A percentile compares a stretch with the other conserved stretches of the same genome.
These are phyloP conservation scores for Episyrphus balteatus DNA, from an alignment of 1,140 invertebrate species.

Conservation along the genomic window DNA sequence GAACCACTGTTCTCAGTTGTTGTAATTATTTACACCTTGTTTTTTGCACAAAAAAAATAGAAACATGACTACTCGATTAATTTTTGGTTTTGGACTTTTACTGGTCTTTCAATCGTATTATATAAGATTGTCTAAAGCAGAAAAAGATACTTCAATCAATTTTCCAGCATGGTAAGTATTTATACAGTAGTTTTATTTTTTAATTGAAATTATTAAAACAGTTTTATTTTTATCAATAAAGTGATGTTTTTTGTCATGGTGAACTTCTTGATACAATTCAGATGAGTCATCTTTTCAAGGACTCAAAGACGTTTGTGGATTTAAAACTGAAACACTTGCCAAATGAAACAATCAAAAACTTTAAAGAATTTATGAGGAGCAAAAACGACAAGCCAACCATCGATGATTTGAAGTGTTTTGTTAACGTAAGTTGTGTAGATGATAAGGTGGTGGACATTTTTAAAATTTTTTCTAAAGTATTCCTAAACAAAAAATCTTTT, in stretches of 20 bases:
- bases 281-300: constrained; percentile 55
- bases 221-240: constrained; percentile 25
- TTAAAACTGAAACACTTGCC: constrained; percentile 59
- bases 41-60: too few relatives aligned
- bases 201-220: too few relatives aligned
- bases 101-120: too few relatives aligned
- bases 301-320: constrained; percentile 86
- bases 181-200: too few relatives aligned
- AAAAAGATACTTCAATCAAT: too few relatives aligned
- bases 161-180: too few relatives aligned
- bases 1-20: too few relatives aligned
- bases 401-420: constrained; percentile 47
- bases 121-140: too few relatives aligned
- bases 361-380: constrained; percentile 51
- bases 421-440: constrained; percentile 47
- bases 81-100: too few relatives aligned
- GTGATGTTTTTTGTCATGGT: constrained; percentile 71
- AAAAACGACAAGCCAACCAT: constrained; percentile 43
- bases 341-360: constrained; percentile 47
- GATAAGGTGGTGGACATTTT: too few relatives aligned
- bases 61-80: too few relatives aligned
- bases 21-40: too few relatives aligned
- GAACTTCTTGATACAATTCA: constrained; percentile 68
- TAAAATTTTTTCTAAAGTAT: constrained; percentile 42
- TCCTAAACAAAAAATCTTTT: background rate